Evolutionary conservation across 53 echinoderm and acorn worm species (phyloP).

Genomic region (Apostichopus leukothele): DNA sequence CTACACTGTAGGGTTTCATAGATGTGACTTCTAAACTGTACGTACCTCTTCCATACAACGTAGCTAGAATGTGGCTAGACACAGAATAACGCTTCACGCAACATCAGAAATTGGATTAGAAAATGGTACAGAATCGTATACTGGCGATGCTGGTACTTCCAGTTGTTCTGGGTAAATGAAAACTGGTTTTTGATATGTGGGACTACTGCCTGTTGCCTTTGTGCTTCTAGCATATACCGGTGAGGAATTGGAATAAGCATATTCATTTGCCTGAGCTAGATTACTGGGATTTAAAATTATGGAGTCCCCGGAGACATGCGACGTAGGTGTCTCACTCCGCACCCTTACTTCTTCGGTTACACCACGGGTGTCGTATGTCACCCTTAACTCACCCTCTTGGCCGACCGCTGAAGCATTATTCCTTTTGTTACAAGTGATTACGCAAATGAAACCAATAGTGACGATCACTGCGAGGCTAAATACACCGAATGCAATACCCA

Average conservation of each 20-base stretch:
- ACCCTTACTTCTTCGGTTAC: conserved; percentile 9
- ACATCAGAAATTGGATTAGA: neutral
- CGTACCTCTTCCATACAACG: no score
- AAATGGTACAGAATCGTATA: conserved; percentile 10
- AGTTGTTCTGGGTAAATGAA: neutral
- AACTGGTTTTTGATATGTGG: neutral
- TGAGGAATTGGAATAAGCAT: neutral
- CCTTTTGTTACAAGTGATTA: neutral
- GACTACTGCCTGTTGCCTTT: no score
- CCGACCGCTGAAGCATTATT: neutral
- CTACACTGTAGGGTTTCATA: no score
- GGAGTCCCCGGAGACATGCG: neutral
- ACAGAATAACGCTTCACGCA: no score
- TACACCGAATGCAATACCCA: neutral
- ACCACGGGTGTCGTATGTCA: neutral
- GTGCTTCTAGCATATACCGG: conserved; percentile 17
- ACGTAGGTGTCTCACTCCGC: neutral
- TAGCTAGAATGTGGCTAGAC: no score
- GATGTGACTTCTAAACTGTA: no score
- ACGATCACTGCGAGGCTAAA: neutral
- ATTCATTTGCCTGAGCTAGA: conserved; percentile 1
- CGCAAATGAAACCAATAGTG: neutral
- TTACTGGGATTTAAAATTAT: neutral
- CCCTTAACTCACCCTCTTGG: neutral
- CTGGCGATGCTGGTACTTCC: neutral